Evolutionary conservation across 2,888 invertebrate genomes (phyloP), one percentile per base, ranked within the genome.

Genomic region (Thymelicus sylvestris): DNA sequence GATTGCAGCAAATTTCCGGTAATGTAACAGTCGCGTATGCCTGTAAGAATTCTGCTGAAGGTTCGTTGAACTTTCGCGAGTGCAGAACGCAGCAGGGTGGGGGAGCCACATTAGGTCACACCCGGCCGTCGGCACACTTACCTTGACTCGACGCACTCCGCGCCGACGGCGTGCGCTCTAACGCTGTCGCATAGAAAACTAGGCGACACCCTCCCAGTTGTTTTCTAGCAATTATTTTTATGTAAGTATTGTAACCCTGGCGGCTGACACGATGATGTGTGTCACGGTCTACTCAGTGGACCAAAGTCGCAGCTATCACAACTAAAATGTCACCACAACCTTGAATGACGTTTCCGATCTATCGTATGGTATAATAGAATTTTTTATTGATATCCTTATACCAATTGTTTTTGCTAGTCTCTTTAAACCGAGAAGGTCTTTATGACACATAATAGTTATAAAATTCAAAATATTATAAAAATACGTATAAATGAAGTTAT

Each of bases 101-200:
- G 91, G 91, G 90, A 87, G 84, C 88, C 82, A 84, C 90, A 93
- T 88, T 93, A 88, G 93, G 93, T 93, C 93, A 92, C 84, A 85
- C 86, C 87, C 86, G 93, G 92, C 90, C 93, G 87, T 92, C 89
- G 93, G 86, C 93, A 92, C 91, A 93, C 92, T 93, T 93, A 93
- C 93, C 93, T 93, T 93, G 93, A 93, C 92, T 93, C 86, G 83
- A 84, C 89, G 88, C 88, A 87, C 85, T 83, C 83, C 80, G 77
- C 81, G 80, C 77, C 78, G 83, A 78, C 77, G 80, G 79, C 78
- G 79, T 78, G 80, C 86, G 83, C 82, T 83, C 78, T 77, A 77
- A 80, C 84, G 81, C 79, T 84, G 81, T 82, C 81, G 84, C 85
- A 86, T 86, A 89, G 86, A 90, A 90, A 93, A 91, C 87, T 90